Percentiles rank a stretch among this genome's conserved stretches.
phyloP scores from a whole-genome alignment of 2,797 vertebrate genomes.

The Chloroceryle inda region DNA sequence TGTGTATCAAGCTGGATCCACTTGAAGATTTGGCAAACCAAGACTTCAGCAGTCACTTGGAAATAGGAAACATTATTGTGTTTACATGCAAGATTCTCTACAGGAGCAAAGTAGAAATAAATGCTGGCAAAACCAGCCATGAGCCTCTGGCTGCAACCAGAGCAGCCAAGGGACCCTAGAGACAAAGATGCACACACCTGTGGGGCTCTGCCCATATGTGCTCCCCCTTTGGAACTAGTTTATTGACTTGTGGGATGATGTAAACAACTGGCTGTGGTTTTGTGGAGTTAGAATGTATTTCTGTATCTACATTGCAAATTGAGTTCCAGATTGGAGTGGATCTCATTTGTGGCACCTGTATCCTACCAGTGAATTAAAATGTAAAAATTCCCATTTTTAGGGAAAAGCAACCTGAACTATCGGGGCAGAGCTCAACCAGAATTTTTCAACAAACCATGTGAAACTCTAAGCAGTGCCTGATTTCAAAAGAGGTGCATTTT shows the following conservation, averaged over 20 bases:
- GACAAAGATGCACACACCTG: not conserved
- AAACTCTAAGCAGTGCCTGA: not conserved
- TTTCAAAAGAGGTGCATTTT: not conserved
- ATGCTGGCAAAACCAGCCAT: accelerated
- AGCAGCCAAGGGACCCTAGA: not conserved
- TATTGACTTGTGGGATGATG: not conserved
- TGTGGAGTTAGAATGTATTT: not conserved
- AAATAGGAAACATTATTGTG: accelerated
- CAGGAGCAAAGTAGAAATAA: not conserved
- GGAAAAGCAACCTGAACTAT: not conserved
- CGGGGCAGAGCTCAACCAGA: not conserved
- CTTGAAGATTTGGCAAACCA: not conserved
- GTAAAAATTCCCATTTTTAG: not conserved
- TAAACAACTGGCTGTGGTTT: not conserved
- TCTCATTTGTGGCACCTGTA: not conserved
- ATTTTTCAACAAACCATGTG: not conserved
- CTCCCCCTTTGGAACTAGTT: not conserved
- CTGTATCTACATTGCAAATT: not conserved
- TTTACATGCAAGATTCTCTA: not conserved
- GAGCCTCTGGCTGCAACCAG: not conserved
- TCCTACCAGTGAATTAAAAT: not conserved
- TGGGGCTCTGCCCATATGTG: not conserved
- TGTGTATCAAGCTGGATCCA: not conserved
- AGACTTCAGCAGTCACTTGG: not conserved
- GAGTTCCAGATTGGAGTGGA: not conserved